These are phyloP conservation scores for Odocoileus virginianus DNA, from an alignment of 2,113 vertebrate species.

Conservation along the genomic window DNA sequence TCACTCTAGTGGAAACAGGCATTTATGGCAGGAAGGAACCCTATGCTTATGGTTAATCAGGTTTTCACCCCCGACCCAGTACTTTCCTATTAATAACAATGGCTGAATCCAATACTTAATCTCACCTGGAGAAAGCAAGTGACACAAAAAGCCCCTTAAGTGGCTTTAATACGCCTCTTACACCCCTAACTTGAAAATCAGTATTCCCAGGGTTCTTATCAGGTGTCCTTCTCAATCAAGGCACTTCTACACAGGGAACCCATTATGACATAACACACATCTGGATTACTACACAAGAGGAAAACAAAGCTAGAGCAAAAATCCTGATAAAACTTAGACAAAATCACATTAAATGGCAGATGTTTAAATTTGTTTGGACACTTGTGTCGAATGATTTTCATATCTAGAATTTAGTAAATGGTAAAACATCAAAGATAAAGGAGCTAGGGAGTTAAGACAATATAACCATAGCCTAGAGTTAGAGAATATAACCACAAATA, in stretches of 20 bases:
- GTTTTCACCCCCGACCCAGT: neutral
- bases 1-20: neutral
- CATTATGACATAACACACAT: neutral
- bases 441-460: neutral
- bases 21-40: neutral
- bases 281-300: neutral
- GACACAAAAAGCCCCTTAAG: neutral
- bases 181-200: neutral
- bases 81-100: neutral
- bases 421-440: neutral
- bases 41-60: neutral
- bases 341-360: neutral
- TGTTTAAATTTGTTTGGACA: neutral
- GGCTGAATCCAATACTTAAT: neutral
- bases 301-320: neutral
- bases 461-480: neutral
- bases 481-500: neutral
- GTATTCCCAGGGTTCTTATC: neutral
- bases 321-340: neutral
- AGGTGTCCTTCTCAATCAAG: neutral
- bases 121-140: neutral
- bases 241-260: neutral
- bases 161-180: neutral
- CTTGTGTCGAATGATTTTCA: neutral
- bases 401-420: neutral